Conservation (phyloP, 2,797 vertebrate genomes). For the Microtus obscurus region DNA sequence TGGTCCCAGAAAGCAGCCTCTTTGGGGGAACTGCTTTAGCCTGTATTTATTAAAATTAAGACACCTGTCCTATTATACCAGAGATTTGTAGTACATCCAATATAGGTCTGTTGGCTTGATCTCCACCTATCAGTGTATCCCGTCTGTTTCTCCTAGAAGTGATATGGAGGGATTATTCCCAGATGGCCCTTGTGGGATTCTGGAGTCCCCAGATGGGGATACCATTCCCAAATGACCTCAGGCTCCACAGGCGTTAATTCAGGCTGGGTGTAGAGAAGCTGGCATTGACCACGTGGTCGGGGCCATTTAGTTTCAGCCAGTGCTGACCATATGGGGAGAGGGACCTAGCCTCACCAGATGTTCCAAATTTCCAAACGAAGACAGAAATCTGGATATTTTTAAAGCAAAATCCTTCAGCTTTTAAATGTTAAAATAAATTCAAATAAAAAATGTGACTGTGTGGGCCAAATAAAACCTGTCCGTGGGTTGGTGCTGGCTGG, state of each 20-base stretch:
- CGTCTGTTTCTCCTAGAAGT: neutral
- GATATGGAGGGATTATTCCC: neutral
- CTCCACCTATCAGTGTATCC: neutral
- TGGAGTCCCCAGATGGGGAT: neutral
- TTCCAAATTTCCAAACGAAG: slow-evolving; percentile 68
- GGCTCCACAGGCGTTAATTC: neutral
- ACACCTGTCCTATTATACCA: rapidly evolving
- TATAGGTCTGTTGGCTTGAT: neutral
- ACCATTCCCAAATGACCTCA: neutral
- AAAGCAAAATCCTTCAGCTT: slow-evolving; percentile 77
- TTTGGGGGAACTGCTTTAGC: neutral
- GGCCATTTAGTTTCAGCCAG: neutral
- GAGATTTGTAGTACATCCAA: neutral
- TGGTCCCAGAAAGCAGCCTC: neutral
- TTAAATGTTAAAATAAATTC: slow-evolving; percentile 80
- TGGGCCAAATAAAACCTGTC: slow-evolving; percentile 73
- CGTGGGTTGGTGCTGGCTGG: slow-evolving; percentile 70
- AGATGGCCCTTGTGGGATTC: neutral
- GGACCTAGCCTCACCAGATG: slow-evolving; percentile 61
- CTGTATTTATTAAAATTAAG: neutral
- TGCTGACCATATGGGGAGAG: neutral
- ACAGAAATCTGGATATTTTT: slow-evolving; percentile 77
- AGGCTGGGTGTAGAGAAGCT: neutral
- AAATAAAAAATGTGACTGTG: slow-evolving; percentile 53
- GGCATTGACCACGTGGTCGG: neutral